phyloP scores from a whole-genome alignment of 2,113 vertebrate genomes.

The Lycaon pictus region DNA sequence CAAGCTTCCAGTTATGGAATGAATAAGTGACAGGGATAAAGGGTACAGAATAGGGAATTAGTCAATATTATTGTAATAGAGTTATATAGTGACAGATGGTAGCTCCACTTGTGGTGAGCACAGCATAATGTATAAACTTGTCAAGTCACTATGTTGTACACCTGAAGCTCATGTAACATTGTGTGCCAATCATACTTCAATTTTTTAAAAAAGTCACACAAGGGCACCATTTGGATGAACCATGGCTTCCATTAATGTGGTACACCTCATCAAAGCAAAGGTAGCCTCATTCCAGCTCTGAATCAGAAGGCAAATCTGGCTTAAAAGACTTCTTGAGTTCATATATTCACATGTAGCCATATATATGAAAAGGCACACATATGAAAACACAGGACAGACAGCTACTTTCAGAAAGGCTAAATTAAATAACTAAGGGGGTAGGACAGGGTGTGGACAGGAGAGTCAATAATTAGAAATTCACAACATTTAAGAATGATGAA shows the following conservation, averaged over 20 bases:
- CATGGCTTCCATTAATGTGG: not conserved
- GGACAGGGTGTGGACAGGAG: not conserved
- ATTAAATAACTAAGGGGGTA: not conserved
- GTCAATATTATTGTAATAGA: not conserved
- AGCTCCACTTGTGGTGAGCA: not conserved
- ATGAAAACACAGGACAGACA: not conserved
- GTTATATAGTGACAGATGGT: not conserved
- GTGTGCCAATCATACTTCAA: not conserved
- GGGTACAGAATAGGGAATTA: not conserved
- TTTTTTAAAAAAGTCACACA: not conserved
- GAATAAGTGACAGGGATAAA: not conserved
- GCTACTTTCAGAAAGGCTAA: not conserved
- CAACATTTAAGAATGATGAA: not conserved
- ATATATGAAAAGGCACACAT: not conserved
- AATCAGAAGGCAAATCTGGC: not conserved
- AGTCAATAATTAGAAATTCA: slow-evolving; percentile 4
- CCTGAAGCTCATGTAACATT: not conserved
- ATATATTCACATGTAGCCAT: not conserved
- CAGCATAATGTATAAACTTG: not conserved
- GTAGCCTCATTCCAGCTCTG: not conserved
- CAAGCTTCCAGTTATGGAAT: not conserved
- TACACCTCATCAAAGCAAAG: not conserved
- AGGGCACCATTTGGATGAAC: not conserved
- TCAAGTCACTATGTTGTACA: not conserved
- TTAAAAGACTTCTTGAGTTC: not conserved